Conservation (phyloP, 1,140 invertebrate genomes). For the Zaprionus inermis region DNA sequence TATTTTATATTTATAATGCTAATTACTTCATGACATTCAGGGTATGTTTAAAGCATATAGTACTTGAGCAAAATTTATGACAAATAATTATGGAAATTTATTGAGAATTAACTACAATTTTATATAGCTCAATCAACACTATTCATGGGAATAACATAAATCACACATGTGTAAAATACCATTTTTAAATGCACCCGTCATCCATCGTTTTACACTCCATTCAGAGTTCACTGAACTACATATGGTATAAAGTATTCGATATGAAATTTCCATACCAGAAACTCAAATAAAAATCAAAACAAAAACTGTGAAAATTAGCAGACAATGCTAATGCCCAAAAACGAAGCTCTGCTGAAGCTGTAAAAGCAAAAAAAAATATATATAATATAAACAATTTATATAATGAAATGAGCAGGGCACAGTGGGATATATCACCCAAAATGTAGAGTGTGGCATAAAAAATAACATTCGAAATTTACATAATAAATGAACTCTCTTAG, state of each 20-base stretch:
- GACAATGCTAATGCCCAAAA: constrained; percentile 31
- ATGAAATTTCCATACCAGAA: constrained; percentile 28
- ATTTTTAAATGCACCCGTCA: background rate
- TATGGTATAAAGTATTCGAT: background rate
- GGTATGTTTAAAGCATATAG: background rate
- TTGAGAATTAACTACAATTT: background rate
- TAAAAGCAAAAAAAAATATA: constrained; percentile 17
- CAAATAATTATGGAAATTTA: background rate
- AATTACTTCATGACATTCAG: background rate
- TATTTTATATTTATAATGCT: background rate
- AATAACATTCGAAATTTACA: constrained; percentile 30
- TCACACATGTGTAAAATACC: background rate
- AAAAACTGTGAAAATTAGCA: constrained; percentile 72
- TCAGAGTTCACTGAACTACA: constrained; percentile 35
- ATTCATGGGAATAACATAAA: constrained; percentile 18
- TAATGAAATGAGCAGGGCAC: constrained; percentile 33
- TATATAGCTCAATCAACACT: background rate
- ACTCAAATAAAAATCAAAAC: constrained; percentile 23
- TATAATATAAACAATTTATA: constrained; percentile 54
- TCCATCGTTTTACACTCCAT: background rate
- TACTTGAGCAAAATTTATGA: background rate
- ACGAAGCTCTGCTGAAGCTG: constrained; percentile 21
- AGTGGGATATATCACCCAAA: background rate
- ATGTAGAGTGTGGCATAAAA: constrained; percentile 25
- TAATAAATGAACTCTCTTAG: constrained; percentile 36